Evolutionary conservation across 2,113 vertebrate genomes (phyloP), one percentile per base, ranked within the genome.

Genomic region (Enhydra lutris): DNA sequence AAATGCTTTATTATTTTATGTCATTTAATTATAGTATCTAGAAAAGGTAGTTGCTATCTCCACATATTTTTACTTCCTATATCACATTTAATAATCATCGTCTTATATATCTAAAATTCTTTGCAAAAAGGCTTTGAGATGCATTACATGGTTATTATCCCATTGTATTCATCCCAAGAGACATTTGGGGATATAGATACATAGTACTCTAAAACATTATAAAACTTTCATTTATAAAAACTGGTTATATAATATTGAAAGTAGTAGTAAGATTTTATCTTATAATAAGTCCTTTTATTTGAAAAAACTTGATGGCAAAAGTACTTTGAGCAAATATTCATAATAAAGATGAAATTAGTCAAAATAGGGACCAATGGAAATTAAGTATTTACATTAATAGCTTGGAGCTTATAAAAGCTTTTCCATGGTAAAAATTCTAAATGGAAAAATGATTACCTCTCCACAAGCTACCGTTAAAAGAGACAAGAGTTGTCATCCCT

Each of bases 191-290:
- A 83, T 94, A 76, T n/a, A 89, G 47, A 31, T 57, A 79, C 36
- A 80, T 1, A 84, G 29, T 23, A 71, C 21, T 74, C 31, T 74
- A 42, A 86, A 67, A 5, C 57, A 90, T 88, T 39, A 57, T 20
- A 50, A 42, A 65, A 67, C 34, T 59, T 74, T 81, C 59, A 89
- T 65, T 96, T 94, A 94, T 69, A 84, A 81, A 91, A 73, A 92
- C 59, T 89, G n/a, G 73, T 85, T 80, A n/a, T 96, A 14, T 82
- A 91, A 88, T 71, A 96, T 26, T 89, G 59, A 92, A 96, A 96
- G 63, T 96, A 93, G 12, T 36, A 73, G 55, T 65, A 74, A 61
- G 24, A 76, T 73, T 95, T 96, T 92, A 86, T 92, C 55, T 52
- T 55, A 69, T 59, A 84, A 57, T 65, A 94, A 96, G 73, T 95